A percentile compares a stretch with the other conserved stretches of the same genome.
These are phyloP conservation scores for Ophioninae sp. DNA, from an alignment of 2,888 invertebrate genomes.

Conservation along the genomic window DNA sequence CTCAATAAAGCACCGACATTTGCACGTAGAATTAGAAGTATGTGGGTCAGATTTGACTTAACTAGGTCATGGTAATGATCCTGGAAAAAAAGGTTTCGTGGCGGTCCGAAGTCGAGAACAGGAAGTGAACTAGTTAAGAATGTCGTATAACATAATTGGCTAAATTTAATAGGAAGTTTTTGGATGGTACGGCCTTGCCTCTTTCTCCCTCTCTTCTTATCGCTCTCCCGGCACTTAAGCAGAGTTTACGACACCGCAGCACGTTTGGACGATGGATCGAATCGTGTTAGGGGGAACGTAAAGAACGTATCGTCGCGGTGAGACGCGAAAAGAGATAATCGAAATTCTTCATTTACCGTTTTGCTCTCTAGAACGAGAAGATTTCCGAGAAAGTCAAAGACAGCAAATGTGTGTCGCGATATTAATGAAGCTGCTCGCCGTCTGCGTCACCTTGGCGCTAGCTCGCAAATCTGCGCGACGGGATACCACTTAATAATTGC, in stretches of 20 bases:
- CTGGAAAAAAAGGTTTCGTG: background rate
- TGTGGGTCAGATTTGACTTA: background rate
- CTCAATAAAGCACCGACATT: background rate
- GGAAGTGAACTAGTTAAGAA: slow-evolving; percentile 26
- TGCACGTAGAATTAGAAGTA: background rate
- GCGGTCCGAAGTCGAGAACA: background rate
- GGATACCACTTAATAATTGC: background rate
- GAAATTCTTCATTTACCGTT: slow-evolving; percentile 37
- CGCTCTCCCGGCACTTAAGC: background rate
- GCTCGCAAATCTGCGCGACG: slow-evolving; percentile 4
- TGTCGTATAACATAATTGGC: slow-evolving; percentile 39
- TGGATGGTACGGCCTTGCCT: slow-evolving; percentile 38
- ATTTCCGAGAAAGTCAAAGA: slow-evolving; percentile 55
- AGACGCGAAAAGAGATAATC: slow-evolving; percentile 5
- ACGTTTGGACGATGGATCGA: background rate
- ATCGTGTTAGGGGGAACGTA: background rate
- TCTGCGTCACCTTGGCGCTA: slow-evolving; percentile 6
- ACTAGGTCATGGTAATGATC: slow-evolving; percentile 4
- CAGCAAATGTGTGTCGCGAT: slow-evolving; percentile 31
- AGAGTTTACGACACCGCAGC: background rate
- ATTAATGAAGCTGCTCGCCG: slow-evolving; percentile 49
- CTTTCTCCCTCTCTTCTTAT: background rate
- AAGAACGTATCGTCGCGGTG: background rate
- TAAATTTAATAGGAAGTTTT: slow-evolving; percentile 22
- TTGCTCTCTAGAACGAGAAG: slow-evolving; percentile 2